Conservation (phyloP, 2,797 vertebrate genomes). For the Erpetoichthys calabaricus region DNA sequence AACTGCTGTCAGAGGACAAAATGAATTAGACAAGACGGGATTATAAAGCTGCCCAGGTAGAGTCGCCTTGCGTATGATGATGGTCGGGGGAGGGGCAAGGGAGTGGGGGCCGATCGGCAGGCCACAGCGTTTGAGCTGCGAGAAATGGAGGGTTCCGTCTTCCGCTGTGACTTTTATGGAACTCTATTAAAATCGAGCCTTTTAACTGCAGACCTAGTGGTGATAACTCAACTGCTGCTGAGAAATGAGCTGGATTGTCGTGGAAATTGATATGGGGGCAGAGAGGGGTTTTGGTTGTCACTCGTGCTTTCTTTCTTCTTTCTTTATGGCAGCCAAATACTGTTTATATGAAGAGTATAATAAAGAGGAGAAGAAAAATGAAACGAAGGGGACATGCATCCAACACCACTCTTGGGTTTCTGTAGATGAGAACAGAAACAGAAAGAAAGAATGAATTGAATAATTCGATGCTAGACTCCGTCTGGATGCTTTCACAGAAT, state of each 20-base stretch:
- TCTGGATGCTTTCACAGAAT: too few relatives aligned
- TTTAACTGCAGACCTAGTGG: background rate
- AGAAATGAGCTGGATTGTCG: background rate
- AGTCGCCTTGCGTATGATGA: conserved; percentile 13
- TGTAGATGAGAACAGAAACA: too few relatives aligned
- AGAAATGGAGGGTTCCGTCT: background rate
- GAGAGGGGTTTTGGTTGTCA: background rate
- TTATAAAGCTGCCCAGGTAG: conserved; percentile 23
- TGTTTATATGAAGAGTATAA: too few relatives aligned
- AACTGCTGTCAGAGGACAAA: conserved; percentile 27
- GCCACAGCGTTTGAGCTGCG: conserved; percentile 10
- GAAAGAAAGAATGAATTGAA: too few relatives aligned
- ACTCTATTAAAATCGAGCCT: background rate
- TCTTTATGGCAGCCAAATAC: too few relatives aligned
- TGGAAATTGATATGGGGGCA: background rate
- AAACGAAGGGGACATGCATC: too few relatives aligned
- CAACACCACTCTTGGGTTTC: too few relatives aligned
- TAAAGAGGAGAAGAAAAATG: too few relatives aligned
- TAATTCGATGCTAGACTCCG: too few relatives aligned
- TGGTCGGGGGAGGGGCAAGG: conserved; percentile 13
- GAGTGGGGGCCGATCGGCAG: conserved; percentile 18
- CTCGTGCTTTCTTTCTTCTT: too few relatives aligned
- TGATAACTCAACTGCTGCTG: background rate
- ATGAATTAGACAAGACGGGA: conserved; percentile 24
- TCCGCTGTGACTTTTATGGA: conserved; percentile 1